phyloP scores from a whole-genome alignment of 2,888 invertebrate genomes.

The Oithona nana region DNA sequence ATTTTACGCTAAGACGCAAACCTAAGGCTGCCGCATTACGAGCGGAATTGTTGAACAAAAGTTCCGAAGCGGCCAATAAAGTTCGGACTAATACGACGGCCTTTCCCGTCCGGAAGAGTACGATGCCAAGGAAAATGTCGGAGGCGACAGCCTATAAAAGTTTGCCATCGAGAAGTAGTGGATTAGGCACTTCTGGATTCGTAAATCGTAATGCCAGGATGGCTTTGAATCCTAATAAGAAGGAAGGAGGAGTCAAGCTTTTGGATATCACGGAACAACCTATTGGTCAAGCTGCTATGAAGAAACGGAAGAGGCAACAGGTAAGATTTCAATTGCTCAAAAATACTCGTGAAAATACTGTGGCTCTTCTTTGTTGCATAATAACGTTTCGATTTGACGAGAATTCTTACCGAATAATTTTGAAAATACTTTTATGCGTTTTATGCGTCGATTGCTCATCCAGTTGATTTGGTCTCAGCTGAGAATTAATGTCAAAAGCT shows the following conservation, averaged over 20 bases:
- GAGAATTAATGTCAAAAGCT: no score
- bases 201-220: conserved; percentile 18
- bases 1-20: conserved; percentile 78
- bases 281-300: conserved; percentile 57
- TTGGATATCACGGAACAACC: conserved; percentile 86
- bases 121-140: conserved; percentile 89
- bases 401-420: no score
- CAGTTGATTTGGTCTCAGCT: no score
- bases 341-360: no score
- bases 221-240: conserved; percentile 31
- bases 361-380: no score
- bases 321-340: no score
- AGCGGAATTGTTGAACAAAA: conserved; percentile 74
- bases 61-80: conserved; percentile 61
- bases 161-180: conserved; percentile 62
- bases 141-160: conserved; percentile 84
- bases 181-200: conserved; percentile 40
- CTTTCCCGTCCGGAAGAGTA: conserved; percentile 63
- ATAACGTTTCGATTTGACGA: no score
- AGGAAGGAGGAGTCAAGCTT: conserved; percentile 81
- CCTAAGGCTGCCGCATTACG: conserved; percentile 81
- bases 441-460: no score
- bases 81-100: conserved; percentile 71
- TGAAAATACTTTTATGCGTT: no score
- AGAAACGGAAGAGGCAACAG: conserved; percentile 67